Base-by-base conservation (phyloP, 2,113 vertebrate species). In the Esox niger region DNA sequence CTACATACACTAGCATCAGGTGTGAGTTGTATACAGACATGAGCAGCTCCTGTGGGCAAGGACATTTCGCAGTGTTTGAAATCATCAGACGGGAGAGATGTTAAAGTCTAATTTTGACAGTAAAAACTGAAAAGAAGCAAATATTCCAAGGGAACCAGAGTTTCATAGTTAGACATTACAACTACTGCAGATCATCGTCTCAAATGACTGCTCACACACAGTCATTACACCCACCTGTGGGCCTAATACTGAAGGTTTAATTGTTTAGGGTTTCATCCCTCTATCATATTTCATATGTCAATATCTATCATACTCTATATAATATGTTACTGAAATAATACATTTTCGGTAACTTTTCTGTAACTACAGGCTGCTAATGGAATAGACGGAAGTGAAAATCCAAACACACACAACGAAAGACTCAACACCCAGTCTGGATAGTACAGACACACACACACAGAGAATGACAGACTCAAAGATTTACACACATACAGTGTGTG, bases 201-300 rank as follows among this genome's bases (percentile, higher is more conserved):
- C 76, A 74, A 90, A 83, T 88, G 90, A 88, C 90, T 91, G 90
- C 88, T 89, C 86, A 82, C 52, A 64, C 66, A 64, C 71, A 33
- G 60, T 58, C 21, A 23, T 21, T 27, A 29, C 6, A 8, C 13
- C 47, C 21, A 26, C n/a, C 25, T 59, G 23, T 8, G 20, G 57
- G 15, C 5, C 6, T 15, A 59, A 59, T 30, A 59, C 6, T 17
- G 15, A 6, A 29, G 2, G 15, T 59, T 30, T n/a, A 15, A 29
- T n/a, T n/a, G n/a, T n/a, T n/a, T n/a, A n/a, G n/a, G n/a, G n/a
- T n/a, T n/a, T n/a, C n/a, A n/a, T n/a, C n/a, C n/a, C n/a, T n/a
- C n/a, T n/a, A n/a, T n/a, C n/a, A n/a, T n/a, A n/a, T n/a, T n/a
- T n/a, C n/a, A n/a, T n/a, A n/a, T n/a, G n/a, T n/a, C n/a, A n/a